Base-by-base conservation (phyloP, 2,113 vertebrate genomes). In the Xyrauchen texanus region DNA sequence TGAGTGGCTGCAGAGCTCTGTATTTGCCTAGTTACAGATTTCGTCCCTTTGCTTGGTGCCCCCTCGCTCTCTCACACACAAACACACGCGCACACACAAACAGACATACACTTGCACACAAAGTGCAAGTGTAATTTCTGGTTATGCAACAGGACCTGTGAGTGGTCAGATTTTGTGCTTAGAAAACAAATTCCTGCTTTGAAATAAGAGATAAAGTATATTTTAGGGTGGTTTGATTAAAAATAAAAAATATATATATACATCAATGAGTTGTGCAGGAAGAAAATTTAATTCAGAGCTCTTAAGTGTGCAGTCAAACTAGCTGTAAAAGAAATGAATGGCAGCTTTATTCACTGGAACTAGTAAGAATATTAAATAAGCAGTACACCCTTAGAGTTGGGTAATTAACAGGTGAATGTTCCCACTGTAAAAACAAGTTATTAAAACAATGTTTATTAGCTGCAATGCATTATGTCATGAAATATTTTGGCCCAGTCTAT, bases 361-460 rank as follows among this genome's bases (percentile, higher is more conserved):
- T 51, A 11, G 49, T 4, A 6, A 21, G 49, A 5, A 15, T 13
- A 21, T 52, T 68, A 52, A 34, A 51, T 52, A 68, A 68, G 7
- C 49, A 51, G 10, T 16, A 68, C 46, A 11, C 15, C 47, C 67
- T 11, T 52, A 57, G 57, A 15, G 68, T 70, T 8, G 21, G 13
- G 21, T 45, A 45, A 55, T 55, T 42, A 70, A 34, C 68, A 70
- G 68, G 52, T 70, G 68, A 70, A 70, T 70, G 52, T 70, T 70
- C 51, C 68, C 68, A 52, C 67, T 68, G 67, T 68, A 16, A 52
- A 52, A 68, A 68, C 49, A 8, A 11, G 21, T 57, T 70, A 51
- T 44, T n/a, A 70, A 70, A 53, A 70, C 52, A n/a, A n/a, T 44
- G 68, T 57, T 70, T 55, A 70, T 55, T 53, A 70, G 51, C 68